A percentile compares a stretch with the other conserved stretches of the same genome.
Evolutionary conservation across 2,113 vertebrate genomes (phyloP).

Genomic region (Panthera tigris): DNA sequence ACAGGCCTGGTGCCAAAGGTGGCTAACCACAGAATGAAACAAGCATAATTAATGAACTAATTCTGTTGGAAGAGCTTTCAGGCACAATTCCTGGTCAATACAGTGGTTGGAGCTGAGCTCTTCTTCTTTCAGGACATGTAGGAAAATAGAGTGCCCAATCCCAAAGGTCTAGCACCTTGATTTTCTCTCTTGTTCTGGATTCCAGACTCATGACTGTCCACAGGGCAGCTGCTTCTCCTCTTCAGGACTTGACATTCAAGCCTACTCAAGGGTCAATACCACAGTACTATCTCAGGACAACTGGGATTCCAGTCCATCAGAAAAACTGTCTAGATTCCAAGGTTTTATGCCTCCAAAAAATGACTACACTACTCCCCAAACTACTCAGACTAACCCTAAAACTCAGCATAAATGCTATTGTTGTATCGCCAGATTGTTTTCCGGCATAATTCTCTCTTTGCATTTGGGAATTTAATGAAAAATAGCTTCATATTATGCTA

Average conservation of each 20-base stretch:
- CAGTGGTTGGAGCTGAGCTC: not conserved
- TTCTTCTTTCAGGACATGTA: not conserved
- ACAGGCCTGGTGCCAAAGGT: not conserved
- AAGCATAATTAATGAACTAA: not conserved
- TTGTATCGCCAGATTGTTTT: not conserved
- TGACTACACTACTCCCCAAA: not conserved
- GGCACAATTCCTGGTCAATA: rapidly evolving
- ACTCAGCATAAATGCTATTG: not conserved
- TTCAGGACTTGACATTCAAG: not conserved
- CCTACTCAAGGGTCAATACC: not conserved
- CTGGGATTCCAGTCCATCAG: not conserved
- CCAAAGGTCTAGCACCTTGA: not conserved
- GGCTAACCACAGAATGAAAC: not conserved
- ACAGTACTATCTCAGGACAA: not conserved
- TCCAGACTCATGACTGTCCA: not conserved
- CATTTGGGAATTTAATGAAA: constrained; percentile 35
- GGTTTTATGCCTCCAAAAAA: not conserved
- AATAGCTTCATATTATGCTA: not conserved
- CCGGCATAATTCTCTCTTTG: not conserved
- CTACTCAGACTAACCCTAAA: not conserved
- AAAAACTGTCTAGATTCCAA: not conserved
- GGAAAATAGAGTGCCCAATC: not conserved
- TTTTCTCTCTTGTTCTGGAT: not conserved
- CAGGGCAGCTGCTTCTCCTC: not conserved
- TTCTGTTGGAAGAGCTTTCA: not conserved